Evolutionary conservation across 2,113 vertebrate species (phyloP).

Genomic region (Gorsachius goisagi): DNA sequence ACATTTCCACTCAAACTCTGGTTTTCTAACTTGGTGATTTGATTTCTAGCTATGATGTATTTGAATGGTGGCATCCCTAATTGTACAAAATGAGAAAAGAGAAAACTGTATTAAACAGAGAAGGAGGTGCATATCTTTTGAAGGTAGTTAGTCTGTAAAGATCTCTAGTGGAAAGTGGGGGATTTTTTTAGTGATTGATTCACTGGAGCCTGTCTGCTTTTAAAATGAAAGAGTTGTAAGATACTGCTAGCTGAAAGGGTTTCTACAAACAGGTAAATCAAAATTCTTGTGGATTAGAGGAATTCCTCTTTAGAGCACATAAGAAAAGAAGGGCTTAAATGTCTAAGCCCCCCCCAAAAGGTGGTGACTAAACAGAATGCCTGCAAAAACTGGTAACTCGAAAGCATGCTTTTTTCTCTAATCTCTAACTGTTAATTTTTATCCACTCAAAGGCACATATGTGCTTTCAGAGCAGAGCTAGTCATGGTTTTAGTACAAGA

Average conservation of each 20-base stretch:
- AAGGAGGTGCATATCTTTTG: background rate
- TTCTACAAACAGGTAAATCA: constrained; percentile 1
- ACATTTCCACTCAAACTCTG: background rate
- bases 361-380: background rate
- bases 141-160: constrained; percentile 4
- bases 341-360: background rate
- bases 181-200: background rate
- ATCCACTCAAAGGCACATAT: background rate
- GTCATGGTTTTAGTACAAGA: background rate
- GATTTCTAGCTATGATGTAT: background rate
- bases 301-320: background rate
- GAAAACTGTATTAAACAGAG: background rate
- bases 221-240: background rate
- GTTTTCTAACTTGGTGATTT: background rate
- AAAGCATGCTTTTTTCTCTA: background rate
- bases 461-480: background rate
- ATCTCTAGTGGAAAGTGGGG: background rate
- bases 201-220: background rate
- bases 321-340: background rate
- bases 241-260: background rate
- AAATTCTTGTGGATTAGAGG: constrained; percentile 30
- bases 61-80: background rate
- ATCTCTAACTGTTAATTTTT: background rate
- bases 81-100: background rate
- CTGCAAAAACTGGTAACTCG: background rate